phyloP scores from a whole-genome alignment of 2,797 vertebrate species.

The Mustela erminea region DNA sequence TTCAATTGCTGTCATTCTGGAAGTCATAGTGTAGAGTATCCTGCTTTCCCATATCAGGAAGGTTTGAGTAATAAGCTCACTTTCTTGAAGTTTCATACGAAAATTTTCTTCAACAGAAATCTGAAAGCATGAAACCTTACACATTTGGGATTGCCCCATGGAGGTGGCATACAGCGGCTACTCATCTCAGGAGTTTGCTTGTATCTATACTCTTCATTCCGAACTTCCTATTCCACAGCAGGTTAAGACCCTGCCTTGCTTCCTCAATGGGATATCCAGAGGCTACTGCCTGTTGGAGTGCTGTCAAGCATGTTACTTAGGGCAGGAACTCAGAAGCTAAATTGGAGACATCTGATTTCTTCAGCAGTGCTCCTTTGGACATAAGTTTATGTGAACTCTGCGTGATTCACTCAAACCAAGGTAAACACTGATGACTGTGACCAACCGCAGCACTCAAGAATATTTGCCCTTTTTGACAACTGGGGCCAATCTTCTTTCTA shows the following conservation, averaged over 20 bases:
- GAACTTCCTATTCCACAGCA: not conserved
- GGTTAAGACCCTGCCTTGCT: not conserved
- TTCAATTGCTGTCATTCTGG: not conserved
- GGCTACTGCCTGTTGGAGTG: no score
- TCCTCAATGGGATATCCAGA: not conserved
- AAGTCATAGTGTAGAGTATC: not conserved
- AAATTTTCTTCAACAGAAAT: not conserved
- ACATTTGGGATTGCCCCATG: not conserved
- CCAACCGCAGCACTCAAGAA: not conserved
- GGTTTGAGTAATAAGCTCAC: not conserved
- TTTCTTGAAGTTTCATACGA: not conserved
- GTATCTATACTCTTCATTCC: accelerated
- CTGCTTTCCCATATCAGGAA: not conserved
- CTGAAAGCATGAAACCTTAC: not conserved
- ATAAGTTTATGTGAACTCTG: not conserved
- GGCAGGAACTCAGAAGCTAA: not conserved
- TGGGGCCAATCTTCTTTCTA: not conserved
- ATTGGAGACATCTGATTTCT: not conserved
- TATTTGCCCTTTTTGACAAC: not conserved
- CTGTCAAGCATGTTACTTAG: not conserved
- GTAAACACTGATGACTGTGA: not conserved
- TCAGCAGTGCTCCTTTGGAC: not conserved
- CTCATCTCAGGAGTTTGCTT: not conserved
- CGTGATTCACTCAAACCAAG: not conserved
- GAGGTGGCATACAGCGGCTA: not conserved